Evolutionary conservation across 2,113 vertebrate genomes (phyloP).

Genomic region (Alouatta palliata): DNA sequence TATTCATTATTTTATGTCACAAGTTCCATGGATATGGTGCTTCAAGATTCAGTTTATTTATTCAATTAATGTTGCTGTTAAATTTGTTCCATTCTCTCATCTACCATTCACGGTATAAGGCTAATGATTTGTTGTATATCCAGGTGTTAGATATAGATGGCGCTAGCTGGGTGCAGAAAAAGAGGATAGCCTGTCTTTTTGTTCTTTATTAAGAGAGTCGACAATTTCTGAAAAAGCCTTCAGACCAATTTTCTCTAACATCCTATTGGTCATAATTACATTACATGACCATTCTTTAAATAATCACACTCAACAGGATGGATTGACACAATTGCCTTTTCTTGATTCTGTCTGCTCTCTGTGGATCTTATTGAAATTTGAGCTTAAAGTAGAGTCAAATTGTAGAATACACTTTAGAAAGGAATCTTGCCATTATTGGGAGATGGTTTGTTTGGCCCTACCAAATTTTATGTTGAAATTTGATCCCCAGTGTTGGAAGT

Average conservation of each 20-base stretch:
- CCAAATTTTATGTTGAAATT: neutral
- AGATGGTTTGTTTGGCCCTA: neutral
- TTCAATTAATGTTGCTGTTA: neutral
- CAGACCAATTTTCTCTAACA: neutral
- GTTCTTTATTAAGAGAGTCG: neutral
- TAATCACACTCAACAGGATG: neutral
- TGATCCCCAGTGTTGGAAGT: neutral
- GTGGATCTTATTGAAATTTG: neutral
- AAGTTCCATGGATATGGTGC: neutral
- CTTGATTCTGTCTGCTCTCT: neutral
- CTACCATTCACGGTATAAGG: neutral
- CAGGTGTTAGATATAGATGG: neutral
- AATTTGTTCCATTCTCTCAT: neutral
- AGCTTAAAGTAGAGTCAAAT: neutral
- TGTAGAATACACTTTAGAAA: neutral
- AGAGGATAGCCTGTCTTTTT: neutral
- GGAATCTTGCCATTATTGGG: neutral
- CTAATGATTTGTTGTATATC: neutral
- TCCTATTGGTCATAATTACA: neutral
- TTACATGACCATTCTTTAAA: neutral
- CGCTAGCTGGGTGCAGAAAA: neutral
- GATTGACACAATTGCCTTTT: neutral
- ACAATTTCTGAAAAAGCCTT: neutral
- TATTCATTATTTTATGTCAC: neutral
- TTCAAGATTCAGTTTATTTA: neutral